These are phyloP conservation scores for Acromyrmex heyeri DNA, from an alignment of 1,140 invertebrate genomes.

Conservation along the genomic window DNA sequence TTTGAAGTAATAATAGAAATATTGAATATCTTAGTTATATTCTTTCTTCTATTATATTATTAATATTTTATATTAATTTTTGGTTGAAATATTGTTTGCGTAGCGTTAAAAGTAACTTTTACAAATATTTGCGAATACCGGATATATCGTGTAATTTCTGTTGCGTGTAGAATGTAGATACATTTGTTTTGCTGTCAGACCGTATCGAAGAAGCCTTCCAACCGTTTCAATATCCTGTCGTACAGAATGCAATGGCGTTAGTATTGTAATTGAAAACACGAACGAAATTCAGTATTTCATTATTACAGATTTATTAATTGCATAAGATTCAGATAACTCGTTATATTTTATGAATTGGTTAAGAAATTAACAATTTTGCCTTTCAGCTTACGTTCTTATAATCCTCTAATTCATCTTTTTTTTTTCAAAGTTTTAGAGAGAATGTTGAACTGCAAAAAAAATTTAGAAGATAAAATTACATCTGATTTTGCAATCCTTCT, in stretches of 20 bases:
- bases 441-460: too few species aligned
- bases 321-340: neutral
- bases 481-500: neutral
- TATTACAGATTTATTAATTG: slow-evolving; percentile 17
- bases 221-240: slow-evolving; percentile 56
- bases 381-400: neutral
- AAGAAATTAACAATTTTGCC: neutral
- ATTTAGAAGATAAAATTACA: too few species aligned
- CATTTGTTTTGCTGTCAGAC: slow-evolving; percentile 17
- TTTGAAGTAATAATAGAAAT: neutral
- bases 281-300: neutral
- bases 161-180: neutral
- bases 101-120: slow-evolving; percentile 1
- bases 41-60: neutral
- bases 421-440: too few species aligned
- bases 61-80: neutral
- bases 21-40: neutral
- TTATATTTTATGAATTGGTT: neutral
- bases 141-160: neutral
- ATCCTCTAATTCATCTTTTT: neutral
- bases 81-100: neutral
- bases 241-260: neutral
- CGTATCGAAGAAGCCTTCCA: slow-evolving; percentile 52
- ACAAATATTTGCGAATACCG: neutral
- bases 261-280: slow-evolving; percentile 32